Percentiles rank a stretch among this genome's conserved stretches.
These are phyloP conservation scores for Enteromius mattozi DNA, from an alignment of 2,797 vertebrate genomes.

Conservation along the genomic window DNA sequence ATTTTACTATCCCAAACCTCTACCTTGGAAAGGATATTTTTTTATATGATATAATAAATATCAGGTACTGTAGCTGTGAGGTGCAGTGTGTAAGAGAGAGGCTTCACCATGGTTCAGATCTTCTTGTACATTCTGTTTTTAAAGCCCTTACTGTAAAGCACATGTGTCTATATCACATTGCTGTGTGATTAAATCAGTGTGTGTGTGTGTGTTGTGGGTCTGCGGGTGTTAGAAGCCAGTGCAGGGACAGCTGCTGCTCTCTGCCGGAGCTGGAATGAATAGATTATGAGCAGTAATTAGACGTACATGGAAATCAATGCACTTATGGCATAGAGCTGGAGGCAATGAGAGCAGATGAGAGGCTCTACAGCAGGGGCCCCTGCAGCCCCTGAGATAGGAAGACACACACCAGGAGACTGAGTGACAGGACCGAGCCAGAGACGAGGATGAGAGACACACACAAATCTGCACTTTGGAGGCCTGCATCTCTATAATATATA, in stretches of 20 bases:
- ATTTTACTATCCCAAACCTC: not conserved
- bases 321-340: slow-evolving; percentile 95
- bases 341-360: slow-evolving; percentile 88
- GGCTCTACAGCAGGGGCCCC: slow-evolving; percentile 85
- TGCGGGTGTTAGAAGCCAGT: slow-evolving; percentile 61
- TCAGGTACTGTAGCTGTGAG: not conserved
- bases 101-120: not conserved
- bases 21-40: not conserved
- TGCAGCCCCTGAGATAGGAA: slow-evolving; percentile 85
- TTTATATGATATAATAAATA: not conserved
- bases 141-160: slow-evolving; percentile 12
- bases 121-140: not conserved
- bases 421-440: slow-evolving; percentile 75
- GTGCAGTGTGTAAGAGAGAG: not conserved
- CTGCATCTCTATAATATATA: not conserved
- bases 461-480: slow-evolving; percentile 17
- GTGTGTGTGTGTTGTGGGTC: slow-evolving; percentile 24
- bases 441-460: slow-evolving; percentile 55
- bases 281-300: slow-evolving; percentile 99
- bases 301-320: slow-evolving; percentile 99
- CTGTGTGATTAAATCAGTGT: slow-evolving; percentile 9
- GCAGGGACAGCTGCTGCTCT: slow-evolving; percentile 98
- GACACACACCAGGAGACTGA: slow-evolving; percentile 87
- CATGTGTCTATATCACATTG: slow-evolving; percentile 4
- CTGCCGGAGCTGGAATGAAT: slow-evolving; percentile 98